Evolutionary conservation across 1,140 invertebrate species (phyloP).

Genomic region (Argopecten irradians): DNA sequence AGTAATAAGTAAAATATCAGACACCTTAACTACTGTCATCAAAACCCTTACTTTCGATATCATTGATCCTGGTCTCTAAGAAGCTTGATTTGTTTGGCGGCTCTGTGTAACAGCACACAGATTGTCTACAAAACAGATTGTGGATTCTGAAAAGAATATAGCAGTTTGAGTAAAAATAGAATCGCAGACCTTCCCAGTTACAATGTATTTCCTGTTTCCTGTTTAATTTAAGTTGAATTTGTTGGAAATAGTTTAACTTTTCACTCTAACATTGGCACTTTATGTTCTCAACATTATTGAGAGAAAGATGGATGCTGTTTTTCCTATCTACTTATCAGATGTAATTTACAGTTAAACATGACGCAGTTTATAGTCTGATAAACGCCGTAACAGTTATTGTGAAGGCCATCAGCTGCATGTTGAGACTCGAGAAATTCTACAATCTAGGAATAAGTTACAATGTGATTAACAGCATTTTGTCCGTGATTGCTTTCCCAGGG

Average conservation of each 20-base stretch:
- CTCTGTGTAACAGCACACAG: background rate
- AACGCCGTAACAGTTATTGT: background rate
- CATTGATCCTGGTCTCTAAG: too few species aligned
- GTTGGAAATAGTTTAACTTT: background rate
- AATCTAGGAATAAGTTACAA: background rate
- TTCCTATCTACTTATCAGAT: background rate
- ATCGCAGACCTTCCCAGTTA: background rate
- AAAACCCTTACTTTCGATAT: too few species aligned
- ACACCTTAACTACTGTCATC: too few species aligned
- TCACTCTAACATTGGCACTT: background rate
- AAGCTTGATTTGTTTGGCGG: background rate
- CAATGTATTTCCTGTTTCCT: background rate
- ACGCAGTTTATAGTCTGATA: background rate
- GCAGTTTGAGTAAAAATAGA: background rate
- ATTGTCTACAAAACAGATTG: background rate
- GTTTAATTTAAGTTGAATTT: background rate
- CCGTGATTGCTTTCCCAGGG: background rate
- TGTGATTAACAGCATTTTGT: background rate
- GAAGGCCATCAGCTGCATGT: background rate
- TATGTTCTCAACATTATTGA: background rate
- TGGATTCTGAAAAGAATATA: background rate
- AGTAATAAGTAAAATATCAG: too few species aligned
- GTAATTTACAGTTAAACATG: background rate
- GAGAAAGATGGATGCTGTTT: background rate
- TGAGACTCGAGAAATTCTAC: background rate